phyloP scores from a whole-genome alignment of 2,113 vertebrate species.

The Zosterops hypoxanthus region DNA sequence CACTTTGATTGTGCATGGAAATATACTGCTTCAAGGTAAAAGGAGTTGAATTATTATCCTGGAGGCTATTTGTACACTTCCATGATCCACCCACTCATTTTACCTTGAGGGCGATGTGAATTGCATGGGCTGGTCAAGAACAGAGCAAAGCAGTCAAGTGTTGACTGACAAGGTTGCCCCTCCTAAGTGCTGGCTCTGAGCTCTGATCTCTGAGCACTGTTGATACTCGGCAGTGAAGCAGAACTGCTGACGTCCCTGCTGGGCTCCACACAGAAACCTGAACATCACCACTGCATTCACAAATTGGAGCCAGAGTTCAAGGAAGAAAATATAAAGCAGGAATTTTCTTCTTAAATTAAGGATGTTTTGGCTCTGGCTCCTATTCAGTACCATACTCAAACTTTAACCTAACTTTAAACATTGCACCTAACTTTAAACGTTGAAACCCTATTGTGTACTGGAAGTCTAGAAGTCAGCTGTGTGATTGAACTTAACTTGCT shows the following conservation, averaged over 20 bases:
- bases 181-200: slow-evolving; percentile 38
- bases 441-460: neutral
- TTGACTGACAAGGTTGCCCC: slow-evolving; percentile 64
- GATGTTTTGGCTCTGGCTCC: neutral
- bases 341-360: slow-evolving; percentile 28
- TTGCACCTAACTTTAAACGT: neutral
- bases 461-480: neutral
- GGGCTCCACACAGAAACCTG: neutral
- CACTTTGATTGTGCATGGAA: slow-evolving; percentile 36
- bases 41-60: slow-evolving; percentile 54
- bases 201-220: slow-evolving; percentile 43
- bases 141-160: slow-evolving; percentile 52
- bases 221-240: slow-evolving; percentile 51
- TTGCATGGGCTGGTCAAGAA: slow-evolving; percentile 57
- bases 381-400: neutral
- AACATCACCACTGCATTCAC: slow-evolving; percentile 3
- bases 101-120: slow-evolving; percentile 37
- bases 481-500: neutral
- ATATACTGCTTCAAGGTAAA: slow-evolving; percentile 64
- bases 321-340: slow-evolving; percentile 27
- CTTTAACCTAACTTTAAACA: neutral
- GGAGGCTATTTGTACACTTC: slow-evolving; percentile 51
- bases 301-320: slow-evolving; percentile 39
- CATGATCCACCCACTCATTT: slow-evolving; percentile 53
- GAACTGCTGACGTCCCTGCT: slow-evolving; percentile 44